Evolutionary conservation across 2,797 vertebrate species (phyloP), one percentile per base, ranked within the genome.

Genomic region (Rhabdomys pumilio): DNA sequence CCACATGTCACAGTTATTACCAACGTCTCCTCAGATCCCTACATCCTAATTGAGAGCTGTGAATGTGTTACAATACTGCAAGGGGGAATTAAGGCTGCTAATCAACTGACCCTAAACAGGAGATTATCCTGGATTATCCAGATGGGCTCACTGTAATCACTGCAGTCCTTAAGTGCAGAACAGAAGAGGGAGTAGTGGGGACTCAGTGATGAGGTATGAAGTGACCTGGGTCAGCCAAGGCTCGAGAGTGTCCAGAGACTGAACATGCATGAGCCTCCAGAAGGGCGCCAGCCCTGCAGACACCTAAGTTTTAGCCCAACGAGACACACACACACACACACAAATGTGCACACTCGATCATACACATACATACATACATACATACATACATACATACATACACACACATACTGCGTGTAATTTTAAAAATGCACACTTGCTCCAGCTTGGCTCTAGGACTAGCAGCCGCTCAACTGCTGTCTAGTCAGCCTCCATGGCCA

Each of bases 71-170:
- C 17, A 63, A 34, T 11, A 31, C 31, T 53, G 44, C 87, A 85
- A 80, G 24, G 31, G 44, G 15, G 24, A 92, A 95, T 94, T 88
- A 92, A 91, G 14, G 57, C 9, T 89, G 73, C 47, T 59, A 65
- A 90, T 76, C 90, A 50, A 12, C 7, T 47, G 6, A 50, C 50
- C 31, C 75, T 73, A 93, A 96, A 61, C 26, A 75, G 24, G 59
- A 94, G 76, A 90, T 82, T 61, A 73, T 73, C 44, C 31, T 77
- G 59, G n/a, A 94, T 94, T 76, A 90, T 69, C 44, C 47, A 9
- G 47, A 53, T 9, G 47, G 47, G 14, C 29, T 53, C 76, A 79
- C 19, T 53, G 57, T 26, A 80, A 92, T 75, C 34, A 79, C 13
- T 67, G 47, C 72, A 63, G 12, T 65, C 63, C 50, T 91, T 84